phyloP scores from a whole-genome alignment of 2,113 vertebrate species.

The Xiphophorus maculatus region DNA sequence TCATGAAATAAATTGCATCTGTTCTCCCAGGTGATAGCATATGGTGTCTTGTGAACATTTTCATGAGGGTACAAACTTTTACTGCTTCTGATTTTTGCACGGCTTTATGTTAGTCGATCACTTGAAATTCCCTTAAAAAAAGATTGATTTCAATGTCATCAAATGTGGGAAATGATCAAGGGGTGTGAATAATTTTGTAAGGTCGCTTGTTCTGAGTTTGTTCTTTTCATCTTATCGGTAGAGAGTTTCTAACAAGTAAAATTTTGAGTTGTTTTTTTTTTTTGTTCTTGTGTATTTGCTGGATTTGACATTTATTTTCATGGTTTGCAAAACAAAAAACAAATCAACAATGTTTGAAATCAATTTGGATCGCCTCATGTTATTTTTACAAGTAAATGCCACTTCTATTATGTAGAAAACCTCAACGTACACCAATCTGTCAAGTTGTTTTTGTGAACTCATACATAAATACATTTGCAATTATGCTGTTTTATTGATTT shows the following conservation, averaged over 20 bases:
- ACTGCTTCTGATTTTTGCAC: neutral
- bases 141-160: neutral
- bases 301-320: conserved; percentile 13
- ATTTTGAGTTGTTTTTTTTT: conserved; percentile 41
- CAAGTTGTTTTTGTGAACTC: conserved; percentile 6
- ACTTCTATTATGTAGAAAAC: conserved; percentile 20
- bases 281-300: conserved; percentile 32
- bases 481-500: conserved; percentile 26
- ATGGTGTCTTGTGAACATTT: neutral
- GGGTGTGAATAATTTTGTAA: neutral
- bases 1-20: neutral
- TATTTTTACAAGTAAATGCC: conserved; percentile 32
- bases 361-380: conserved; percentile 5
- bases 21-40: neutral
- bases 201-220: conserved; percentile 3
- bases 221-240: conserved; percentile 9
- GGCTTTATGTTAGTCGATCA: neutral
- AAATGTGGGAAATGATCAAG: neutral
- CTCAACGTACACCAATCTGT: conserved; percentile 17
- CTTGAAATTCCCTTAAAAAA: neutral
- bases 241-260: conserved; percentile 1
- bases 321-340: conserved; percentile 17
- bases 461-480: conserved; percentile 14
- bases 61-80: neutral
- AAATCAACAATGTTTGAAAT: neutral